Evolutionary conservation across 2,797 vertebrate genomes (phyloP), one percentile per base, ranked within the genome.

Genomic region (Mus spretus): DNA sequence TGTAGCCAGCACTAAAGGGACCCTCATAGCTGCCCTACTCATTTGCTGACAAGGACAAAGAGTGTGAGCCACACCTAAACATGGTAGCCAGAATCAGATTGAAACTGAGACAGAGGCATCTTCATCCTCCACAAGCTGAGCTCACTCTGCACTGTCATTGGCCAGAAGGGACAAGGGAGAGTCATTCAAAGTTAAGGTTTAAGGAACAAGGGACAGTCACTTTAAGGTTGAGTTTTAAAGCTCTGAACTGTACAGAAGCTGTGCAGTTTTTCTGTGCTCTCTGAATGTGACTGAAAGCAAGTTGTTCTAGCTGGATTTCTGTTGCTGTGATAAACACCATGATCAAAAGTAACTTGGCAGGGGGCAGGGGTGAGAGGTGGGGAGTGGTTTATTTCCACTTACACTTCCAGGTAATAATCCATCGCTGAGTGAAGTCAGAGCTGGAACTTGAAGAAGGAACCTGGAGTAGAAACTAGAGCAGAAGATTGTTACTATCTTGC

Each of bases 271-370:
- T 53, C 0, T 15, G 47, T 67, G 84, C 44, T 89, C 61, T 55
- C 28, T 61, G 40, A 59, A 57, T 59, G 19, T 0, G 65, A 40
- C 55, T 11, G 55, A 24, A 61, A 74, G 44, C 17, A 24, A 67
- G 19, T 70, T 79, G 20, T 17, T 15, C 37, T 24, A 31, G 44
- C 53, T 50, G 34, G 44, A n/a, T 50, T 70, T 85, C 83, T 70
- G 63, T n/a, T 14, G 19, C 83, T 70, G 44, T n/a, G 31, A n/a
- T 14, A 53, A 85, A 85, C 63, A 70, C 44, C 31, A 6, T 24
- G 44, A 67, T 47, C 83, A 53, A 85, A 85, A 85, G 34, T 83
- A 24, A 85, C 44, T 67, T 72, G 70, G n/a, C 70, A 37, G 70
- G 70, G 8, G 70, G 1, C 20, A 11, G 34, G 40, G 1, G 6